Percentiles rank a stretch among this genome's conserved stretches.
Evolutionary conservation across 2,113 vertebrate genomes (phyloP).

Genomic region (Pithys albifrons): DNA sequence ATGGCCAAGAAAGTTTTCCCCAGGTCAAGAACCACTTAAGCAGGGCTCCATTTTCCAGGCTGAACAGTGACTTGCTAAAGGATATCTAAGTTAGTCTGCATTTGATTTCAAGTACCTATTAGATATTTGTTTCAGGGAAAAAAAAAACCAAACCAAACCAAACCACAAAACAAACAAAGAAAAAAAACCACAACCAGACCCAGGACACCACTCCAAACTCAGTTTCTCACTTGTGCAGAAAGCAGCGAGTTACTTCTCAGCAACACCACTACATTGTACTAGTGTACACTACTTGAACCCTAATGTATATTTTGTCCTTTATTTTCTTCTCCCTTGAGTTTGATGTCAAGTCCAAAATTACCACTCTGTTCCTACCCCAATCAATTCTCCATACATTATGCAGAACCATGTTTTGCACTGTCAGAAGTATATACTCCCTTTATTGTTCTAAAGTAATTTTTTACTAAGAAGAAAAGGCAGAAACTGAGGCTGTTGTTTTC

Average conservation of each 20-base stretch:
- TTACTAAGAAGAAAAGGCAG: neutral
- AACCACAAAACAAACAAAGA: too few relatives aligned
- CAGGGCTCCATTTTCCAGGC: neutral
- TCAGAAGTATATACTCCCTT: neutral
- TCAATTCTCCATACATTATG: neutral
- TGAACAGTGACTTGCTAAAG: neutral
- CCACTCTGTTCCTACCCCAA: neutral
- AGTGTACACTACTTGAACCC: neutral
- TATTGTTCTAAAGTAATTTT: neutral
- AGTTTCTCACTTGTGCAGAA: neutral
- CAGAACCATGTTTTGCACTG: neutral
- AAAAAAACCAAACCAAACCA: neutral
- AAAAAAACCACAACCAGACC: neutral
- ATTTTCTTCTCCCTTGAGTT: neutral
- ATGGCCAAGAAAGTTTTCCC: neutral
- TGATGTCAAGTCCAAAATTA: neutral
- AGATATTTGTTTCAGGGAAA: neutral
- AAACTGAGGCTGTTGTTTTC: neutral
- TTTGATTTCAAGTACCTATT: neutral
- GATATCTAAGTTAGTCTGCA: neutral
- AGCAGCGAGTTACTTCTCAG: neutral
- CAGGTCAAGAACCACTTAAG: neutral
- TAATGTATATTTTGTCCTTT: neutral
- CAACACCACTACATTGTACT: neutral
- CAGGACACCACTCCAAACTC: neutral